Evolutionary conservation across 2,888 invertebrate species (phyloP).

Genomic region (Xestia rhomboidea): DNA sequence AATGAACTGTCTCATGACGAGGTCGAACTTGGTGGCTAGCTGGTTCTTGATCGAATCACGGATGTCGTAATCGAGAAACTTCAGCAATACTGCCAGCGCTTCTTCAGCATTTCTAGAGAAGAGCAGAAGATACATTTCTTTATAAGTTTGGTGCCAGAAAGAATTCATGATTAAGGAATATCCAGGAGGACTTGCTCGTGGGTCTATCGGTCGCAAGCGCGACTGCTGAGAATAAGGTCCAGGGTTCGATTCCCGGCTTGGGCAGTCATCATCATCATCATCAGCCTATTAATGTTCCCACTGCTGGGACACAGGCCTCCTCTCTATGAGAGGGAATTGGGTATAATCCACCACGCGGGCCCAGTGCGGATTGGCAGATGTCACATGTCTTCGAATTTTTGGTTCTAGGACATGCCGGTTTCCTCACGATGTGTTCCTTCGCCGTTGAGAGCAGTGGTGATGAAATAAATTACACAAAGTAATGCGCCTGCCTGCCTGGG

Average conservation of each 20-base stretch:
- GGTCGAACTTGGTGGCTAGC: slow-evolving; percentile 95
- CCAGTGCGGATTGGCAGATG: too few relatives aligned
- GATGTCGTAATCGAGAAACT: slow-evolving; percentile 95
- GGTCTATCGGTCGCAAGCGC: not conserved
- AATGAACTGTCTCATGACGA: slow-evolving; percentile 95
- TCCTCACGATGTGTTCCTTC: too few relatives aligned
- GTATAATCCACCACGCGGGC: too few relatives aligned
- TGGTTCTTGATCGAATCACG: slow-evolving; percentile 93
- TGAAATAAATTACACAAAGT: too few relatives aligned
- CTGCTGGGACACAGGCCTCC: too few relatives aligned
- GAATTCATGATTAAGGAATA: not conserved
- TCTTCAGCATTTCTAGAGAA: slow-evolving; percentile 93
- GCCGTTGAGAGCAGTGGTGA: too few relatives aligned
- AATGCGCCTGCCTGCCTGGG: too few relatives aligned
- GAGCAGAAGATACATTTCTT: not conserved
- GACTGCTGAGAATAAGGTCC: not conserved
- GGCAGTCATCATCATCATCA: too few relatives aligned
- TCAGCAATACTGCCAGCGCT: slow-evolving; percentile 94
- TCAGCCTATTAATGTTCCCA: too few relatives aligned
- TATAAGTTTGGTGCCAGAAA: not conserved
- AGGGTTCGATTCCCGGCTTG: not conserved
- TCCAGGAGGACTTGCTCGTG: not conserved
- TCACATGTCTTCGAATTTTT: too few relatives aligned
- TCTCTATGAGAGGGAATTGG: too few relatives aligned
- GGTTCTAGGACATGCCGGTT: too few relatives aligned